Evolutionary conservation across 2,888 invertebrate genomes (phyloP), one percentile per base, ranked within the genome.

Genomic region (Steromphala cineraria): DNA sequence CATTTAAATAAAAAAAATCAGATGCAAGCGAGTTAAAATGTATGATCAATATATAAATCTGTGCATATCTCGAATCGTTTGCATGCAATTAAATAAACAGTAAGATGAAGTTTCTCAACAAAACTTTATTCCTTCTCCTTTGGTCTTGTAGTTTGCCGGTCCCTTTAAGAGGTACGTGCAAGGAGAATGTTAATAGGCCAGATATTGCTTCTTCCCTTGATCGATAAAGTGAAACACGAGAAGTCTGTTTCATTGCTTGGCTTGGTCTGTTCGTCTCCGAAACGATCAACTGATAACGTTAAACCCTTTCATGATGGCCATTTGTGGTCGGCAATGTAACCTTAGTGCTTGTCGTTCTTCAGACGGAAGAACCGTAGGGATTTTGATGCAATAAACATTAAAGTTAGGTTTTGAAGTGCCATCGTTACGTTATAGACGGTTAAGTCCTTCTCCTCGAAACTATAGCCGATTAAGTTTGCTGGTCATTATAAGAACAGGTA

Each of bases 161-260:
- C 46, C 46, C 46, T 46, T 46, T 46, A 46, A 46, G 46, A 46
- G 5, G 46, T 46, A 46, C 46, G 46, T 46, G 8, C 1, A 46
- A 46, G 8, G 46, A 46, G 46, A 31, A 62, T 62, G 62, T 62
- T 62, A 62, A 62, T 62, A 24, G 15, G 28, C 15, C 28, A 24
- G 62, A 21, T 24, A 62, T 24, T 24, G 28, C 28, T 28, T 28
- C 62, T 28, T 21, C 24, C 28, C 28, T 28, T 21, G 62, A 31
- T 62, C 62, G 62, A 62, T 62, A 62, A 62, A 62, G 24, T 62
- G 62, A 62, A 62, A 62, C 62, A 62, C 62, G 17, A 62, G 62
- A 62, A 62, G 62, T 62, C 62, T 62, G 62, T 62, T 62, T 62
- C 28, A 62, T 62, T 62, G 62, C 62, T 24, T 62, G 7, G 62